Evolutionary conservation across 2,888 invertebrate species (phyloP), one percentile per base, ranked within the genome.

Genomic region (Tipula vernalis): DNA sequence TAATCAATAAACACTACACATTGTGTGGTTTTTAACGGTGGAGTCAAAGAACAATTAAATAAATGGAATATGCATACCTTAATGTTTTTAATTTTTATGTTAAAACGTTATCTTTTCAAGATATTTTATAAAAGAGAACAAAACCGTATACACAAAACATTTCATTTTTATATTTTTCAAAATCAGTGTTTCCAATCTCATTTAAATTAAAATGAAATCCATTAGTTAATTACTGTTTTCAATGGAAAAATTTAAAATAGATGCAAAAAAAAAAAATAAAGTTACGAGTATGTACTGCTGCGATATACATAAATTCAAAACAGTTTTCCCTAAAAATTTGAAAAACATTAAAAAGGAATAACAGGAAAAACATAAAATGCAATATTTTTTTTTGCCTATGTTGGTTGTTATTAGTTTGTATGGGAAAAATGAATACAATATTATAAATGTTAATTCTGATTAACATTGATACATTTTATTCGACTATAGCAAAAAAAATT

Each of bases 321-420:
- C 71, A 71, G 71, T 71, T 71, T 71, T 71, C 71, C 71, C 71
- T 71, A 71, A 71, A 71, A 71, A 71, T 71, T 71, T 10, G 71
- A 71, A 71, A 57, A 71, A 71, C 71, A 71, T 71, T 71, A 71
- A 71, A 71, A 71, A 28, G 71, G 71, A 71, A 71, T 71, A 71
- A 71, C 71, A 71, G 71, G 71, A 71, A 71, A 71, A 71, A 71
- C 71, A 71, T 71, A 71, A 71, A 71, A 71, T 71, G 71, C 71
- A 71, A 71, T 71, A 39, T 39, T 39, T 39, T 39, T 71, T 71
- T 71, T 71, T 71, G 71, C 71, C 71, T 3, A 71, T 71, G 71
- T 71, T 28, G 71, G 28, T 71, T 71, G 71, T 71, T 71, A 28
- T 28, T 28, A 71, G 28, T 71, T 8, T 71, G 12, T 71, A 71